Evolutionary conservation across 2,797 vertebrate species (phyloP).

Genomic region (Emys orbicularis): DNA sequence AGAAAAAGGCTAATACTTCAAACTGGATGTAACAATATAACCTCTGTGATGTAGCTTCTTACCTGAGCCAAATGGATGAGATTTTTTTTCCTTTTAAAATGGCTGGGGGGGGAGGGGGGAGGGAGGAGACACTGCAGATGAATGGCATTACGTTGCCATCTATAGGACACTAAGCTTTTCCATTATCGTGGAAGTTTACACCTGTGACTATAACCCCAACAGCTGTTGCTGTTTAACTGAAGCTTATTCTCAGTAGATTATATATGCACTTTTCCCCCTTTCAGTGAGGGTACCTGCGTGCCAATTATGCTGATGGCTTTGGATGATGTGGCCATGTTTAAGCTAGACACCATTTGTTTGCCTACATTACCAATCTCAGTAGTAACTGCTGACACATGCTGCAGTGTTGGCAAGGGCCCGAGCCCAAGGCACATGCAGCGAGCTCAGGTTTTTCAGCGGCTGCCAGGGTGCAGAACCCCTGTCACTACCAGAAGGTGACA

Average conservation of each 20-base stretch:
- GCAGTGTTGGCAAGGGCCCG: no score
- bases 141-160: neutral
- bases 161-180: neutral
- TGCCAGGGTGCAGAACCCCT: no score
- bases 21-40: neutral
- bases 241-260: no score
- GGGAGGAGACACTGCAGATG: neutral
- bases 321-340: no score
- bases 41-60: neutral
- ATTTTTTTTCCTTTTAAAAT: neutral
- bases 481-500: fast-evolving
- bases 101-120: neutral
- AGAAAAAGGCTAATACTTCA: neutral
- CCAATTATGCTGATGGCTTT: fast-evolving
- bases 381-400: no score
- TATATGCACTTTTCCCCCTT: no score
- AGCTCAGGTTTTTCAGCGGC: no score
- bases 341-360: no score
- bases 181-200: neutral
- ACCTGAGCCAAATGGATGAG: neutral
- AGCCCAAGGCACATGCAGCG: no score
- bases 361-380: no score
- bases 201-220: neutral
- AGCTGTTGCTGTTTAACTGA: no score
- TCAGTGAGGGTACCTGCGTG: no score